Percentiles rank a stretch among this genome's conserved stretches.
Evolutionary conservation across 1,140 invertebrate species (phyloP).

Genomic region (Lepidotrigona ventralis): DNA sequence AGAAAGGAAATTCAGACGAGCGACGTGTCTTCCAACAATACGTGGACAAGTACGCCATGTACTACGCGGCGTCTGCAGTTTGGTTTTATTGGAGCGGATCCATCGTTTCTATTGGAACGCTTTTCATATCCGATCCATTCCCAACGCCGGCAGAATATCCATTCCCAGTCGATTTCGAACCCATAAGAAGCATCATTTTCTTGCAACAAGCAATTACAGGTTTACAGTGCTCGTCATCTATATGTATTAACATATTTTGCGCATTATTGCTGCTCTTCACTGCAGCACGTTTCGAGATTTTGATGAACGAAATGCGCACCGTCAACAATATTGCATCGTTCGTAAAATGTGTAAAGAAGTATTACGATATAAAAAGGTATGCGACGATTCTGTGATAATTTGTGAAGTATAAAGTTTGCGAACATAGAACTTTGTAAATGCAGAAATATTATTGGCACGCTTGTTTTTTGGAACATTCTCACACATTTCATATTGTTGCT

Average conservation of each 20-base stretch:
- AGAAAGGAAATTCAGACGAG: constrained; percentile 41
- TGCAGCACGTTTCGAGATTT: constrained; percentile 54
- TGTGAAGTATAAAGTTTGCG: too few species aligned
- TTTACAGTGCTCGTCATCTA: constrained; percentile 46
- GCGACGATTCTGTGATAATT: background rate
- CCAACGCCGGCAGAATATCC: constrained; percentile 64
- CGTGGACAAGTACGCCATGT: constrained; percentile 30
- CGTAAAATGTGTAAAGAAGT: background rate
- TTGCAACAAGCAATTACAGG: constrained; percentile 50
- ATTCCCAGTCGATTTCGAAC: constrained; percentile 48
- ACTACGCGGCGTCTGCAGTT: constrained; percentile 37
- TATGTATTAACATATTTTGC: constrained; percentile 55
- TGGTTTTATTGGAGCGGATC: constrained; percentile 51
- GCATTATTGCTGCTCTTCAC: constrained; percentile 54
- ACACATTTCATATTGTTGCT: too few species aligned
- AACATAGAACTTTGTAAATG: too few species aligned
- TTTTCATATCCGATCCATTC: constrained; percentile 6
- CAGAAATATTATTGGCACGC: too few species aligned
- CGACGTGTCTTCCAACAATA: constrained; percentile 51
- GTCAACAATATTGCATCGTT: background rate
- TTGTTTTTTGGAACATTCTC: too few species aligned
- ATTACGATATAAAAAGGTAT: background rate
- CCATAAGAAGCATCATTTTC: constrained; percentile 50
- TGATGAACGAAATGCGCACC: constrained; percentile 3
- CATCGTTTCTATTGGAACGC: constrained; percentile 28